phyloP scores from a whole-genome alignment of 2,113 vertebrate genomes.

The Neodontobutis hainanensis region DNA sequence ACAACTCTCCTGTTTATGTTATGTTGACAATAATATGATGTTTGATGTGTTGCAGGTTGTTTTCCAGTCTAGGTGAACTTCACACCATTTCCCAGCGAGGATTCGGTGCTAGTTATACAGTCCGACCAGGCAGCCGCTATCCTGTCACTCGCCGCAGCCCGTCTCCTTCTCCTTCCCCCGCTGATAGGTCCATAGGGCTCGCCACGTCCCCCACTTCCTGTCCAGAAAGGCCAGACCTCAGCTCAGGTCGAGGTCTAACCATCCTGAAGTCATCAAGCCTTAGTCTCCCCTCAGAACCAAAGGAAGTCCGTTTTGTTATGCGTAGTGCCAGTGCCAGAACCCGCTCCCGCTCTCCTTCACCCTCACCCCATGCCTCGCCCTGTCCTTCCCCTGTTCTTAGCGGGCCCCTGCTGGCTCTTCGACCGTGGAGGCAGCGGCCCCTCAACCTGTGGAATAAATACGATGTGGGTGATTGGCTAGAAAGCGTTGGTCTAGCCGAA shows the following conservation, averaged over 20 bases:
- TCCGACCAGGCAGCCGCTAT: conserved; percentile 93
- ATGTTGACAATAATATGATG: background rate
- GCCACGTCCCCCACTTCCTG: conserved; percentile 64
- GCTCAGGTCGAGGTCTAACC: conserved; percentile 78
- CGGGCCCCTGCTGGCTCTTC: conserved; percentile 83
- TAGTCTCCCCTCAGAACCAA: conserved; percentile 95
- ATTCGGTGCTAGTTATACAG: conserved; percentile 90
- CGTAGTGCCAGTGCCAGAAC: conserved; percentile 93
- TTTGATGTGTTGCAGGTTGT: conserved; percentile 83
- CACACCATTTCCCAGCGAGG: conserved; percentile 97
- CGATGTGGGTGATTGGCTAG: conserved; percentile 97
- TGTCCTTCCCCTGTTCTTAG: conserved; percentile 87
- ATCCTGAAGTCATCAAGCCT: conserved; percentile 99
- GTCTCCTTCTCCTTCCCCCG: conserved; percentile 88
- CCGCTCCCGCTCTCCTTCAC: conserved; percentile 93
- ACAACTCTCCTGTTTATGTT: background rate
- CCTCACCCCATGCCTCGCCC: conserved; percentile 84
- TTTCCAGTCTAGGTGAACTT: conserved; percentile 97
- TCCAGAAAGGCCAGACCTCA: conserved; percentile 67
- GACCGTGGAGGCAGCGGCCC: conserved; percentile 95
- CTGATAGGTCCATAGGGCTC: conserved; percentile 84
- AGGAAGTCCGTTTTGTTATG: conserved; percentile 97
- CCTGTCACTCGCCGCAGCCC: conserved; percentile 92
- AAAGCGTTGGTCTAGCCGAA: conserved; percentile 95
- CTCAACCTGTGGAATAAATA: conserved; percentile 96